These are phyloP conservation scores for Scolanthus callimorphus DNA, from an alignment of 92 coral and sea anemone genomes.

Conservation along the genomic window DNA sequence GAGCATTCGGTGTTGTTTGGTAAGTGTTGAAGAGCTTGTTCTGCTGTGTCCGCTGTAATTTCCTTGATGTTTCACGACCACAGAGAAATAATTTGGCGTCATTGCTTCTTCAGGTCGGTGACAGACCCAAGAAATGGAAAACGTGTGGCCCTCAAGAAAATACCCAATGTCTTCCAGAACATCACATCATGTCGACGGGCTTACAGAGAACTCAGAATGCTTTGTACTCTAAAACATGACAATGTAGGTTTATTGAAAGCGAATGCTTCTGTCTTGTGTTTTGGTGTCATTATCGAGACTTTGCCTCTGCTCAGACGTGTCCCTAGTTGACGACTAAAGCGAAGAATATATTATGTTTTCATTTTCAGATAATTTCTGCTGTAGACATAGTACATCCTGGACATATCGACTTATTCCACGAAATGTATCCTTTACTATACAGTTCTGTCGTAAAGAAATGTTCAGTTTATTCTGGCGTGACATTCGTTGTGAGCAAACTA, in stretches of 20 bases:
- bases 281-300: no score
- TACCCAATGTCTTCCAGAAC: conserved; percentile 98
- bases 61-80: neutral
- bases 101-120: conserved; percentile 79
- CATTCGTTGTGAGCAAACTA: conserved; percentile 5
- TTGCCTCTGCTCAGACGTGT: no score
- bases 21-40: conserved; percentile 30
- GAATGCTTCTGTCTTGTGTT: conserved; percentile 14
- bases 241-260: conserved; percentile 67
- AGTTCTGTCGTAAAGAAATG: conserved; percentile 7
- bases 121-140: conserved; percentile 99
- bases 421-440: conserved; percentile 89
- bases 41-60: no score
- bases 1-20: conserved; percentile 99
- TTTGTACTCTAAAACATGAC: conserved; percentile 88
- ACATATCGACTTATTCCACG: conserved; percentile 92
- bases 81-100: conserved; percentile 9
- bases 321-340: no score
- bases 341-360: conserved; percentile 13
- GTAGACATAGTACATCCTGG: conserved; percentile 99
- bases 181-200: conserved; percentile 96
- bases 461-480: conserved; percentile 55
- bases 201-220: conserved; percentile 95
- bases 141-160: conserved; percentile 98
- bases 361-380: conserved; percentile 83